phyloP scores from a whole-genome alignment of 2,888 invertebrate species.

The Dascillus cervinus region DNA sequence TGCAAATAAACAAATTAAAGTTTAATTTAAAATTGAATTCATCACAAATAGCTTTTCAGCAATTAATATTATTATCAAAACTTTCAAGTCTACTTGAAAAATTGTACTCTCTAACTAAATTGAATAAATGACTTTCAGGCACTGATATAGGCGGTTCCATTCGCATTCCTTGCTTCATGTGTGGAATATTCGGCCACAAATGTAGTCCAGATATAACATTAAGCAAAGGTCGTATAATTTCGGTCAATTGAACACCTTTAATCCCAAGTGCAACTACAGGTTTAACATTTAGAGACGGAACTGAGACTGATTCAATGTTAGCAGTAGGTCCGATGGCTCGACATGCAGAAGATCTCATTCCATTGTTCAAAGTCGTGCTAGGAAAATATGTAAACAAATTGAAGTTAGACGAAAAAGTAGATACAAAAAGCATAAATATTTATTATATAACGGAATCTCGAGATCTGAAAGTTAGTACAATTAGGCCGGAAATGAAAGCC shows the following conservation, averaged over 20 bases:
- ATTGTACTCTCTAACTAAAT: too few species aligned
- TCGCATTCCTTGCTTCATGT: conserved; percentile 85
- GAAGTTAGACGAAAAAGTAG: conserved; percentile 52
- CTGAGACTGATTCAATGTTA: conserved; percentile 68
- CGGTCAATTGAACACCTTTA: conserved; percentile 23
- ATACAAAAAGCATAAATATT: conserved; percentile 59
- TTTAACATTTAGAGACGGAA: conserved; percentile 62
- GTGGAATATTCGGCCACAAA: conserved; percentile 83
- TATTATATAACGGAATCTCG: conserved; percentile 72
- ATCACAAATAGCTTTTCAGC: too few species aligned
- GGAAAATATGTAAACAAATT: conserved; percentile 48
- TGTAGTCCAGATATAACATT: conserved; percentile 49
- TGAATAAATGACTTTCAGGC: conserved; percentile 44
- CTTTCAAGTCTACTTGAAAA: too few species aligned
- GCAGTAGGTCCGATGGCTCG: conserved; percentile 76
- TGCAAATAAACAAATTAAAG: too few species aligned
- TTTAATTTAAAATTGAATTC: too few species aligned
- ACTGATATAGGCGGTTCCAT: conserved; percentile 97
- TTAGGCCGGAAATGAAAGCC: conserved; percentile 58
- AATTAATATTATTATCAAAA: too few species aligned
- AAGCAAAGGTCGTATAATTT: conserved; percentile 44
- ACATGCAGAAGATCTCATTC: conserved; percentile 70
- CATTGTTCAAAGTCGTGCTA: conserved; percentile 61
- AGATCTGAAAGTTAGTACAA: conserved; percentile 63
- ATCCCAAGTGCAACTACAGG: conserved; percentile 35